A percentile compares a stretch with the other conserved stretches of the same genome.
These are phyloP conservation scores for Akabosia matsudoensis DNA, from an alignment of 1,140 invertebrate species.

Conservation along the genomic window DNA sequence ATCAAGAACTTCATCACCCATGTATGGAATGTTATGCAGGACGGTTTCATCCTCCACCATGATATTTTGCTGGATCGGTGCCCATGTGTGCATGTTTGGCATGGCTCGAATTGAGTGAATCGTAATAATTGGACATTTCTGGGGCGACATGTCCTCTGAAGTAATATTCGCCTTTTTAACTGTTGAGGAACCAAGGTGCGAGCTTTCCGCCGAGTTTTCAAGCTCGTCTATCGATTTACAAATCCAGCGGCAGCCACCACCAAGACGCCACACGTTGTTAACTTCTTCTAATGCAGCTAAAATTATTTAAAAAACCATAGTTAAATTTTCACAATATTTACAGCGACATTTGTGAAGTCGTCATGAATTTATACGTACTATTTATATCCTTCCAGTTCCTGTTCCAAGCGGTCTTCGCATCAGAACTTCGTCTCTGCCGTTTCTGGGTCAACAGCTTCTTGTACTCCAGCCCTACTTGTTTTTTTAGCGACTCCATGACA, in stretches of 20 bases:
- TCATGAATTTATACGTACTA: constrained; percentile 49
- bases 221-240: constrained; percentile 49
- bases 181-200: constrained; percentile 66
- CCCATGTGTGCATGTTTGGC: constrained; percentile 97
- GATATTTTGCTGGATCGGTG: constrained; percentile 94
- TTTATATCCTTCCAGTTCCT: constrained; percentile 60
- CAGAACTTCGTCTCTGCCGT: constrained; percentile 81
- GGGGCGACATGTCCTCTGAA: constrained; percentile 57
- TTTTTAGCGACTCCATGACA: neutral
- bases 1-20: constrained; percentile 88
- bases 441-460: constrained; percentile 62
- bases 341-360: neutral
- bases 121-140: constrained; percentile 35
- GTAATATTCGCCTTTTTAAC: constrained; percentile 78
- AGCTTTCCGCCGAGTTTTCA: neutral
- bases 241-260: neutral
- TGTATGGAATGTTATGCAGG: constrained; percentile 88
- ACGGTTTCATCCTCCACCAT: constrained; percentile 99
- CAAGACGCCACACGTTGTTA: constrained; percentile 22
- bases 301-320: neutral
- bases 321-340: neutral
- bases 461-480: neutral
- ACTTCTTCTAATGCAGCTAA: constrained; percentile 35
- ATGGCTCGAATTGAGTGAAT: constrained; percentile 72
- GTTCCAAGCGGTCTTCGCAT: constrained; percentile 83